A percentile compares a stretch with the other conserved stretches of the same genome.
These are phyloP conservation scores for Mastacembelus armatus DNA, from an alignment of 2,797 vertebrate species.

Conservation along the genomic window DNA sequence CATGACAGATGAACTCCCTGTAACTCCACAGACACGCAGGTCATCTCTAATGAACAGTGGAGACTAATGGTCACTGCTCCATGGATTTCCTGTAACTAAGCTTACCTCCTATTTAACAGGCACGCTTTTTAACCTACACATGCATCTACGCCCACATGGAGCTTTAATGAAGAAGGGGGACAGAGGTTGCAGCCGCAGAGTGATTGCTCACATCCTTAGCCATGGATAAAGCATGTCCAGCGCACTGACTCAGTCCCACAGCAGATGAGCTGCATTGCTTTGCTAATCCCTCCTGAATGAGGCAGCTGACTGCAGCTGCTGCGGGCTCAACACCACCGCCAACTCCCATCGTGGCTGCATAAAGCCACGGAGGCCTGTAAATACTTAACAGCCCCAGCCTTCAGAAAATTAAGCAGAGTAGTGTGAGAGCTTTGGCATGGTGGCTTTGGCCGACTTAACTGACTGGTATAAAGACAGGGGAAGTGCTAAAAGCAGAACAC, in stretches of 20 bases:
- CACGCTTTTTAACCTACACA: constrained; percentile 14
- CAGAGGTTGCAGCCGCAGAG: constrained; percentile 24
- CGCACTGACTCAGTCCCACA: constrained; percentile 43
- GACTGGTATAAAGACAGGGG: constrained; percentile 14
- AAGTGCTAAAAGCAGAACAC: not conserved
- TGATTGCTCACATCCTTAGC: constrained; percentile 36
- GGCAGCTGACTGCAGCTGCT: constrained; percentile 67
- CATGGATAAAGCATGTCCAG: constrained; percentile 47
- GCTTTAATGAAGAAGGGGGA: not conserved
- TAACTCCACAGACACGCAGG: constrained; percentile 40
- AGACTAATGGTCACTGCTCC: constrained; percentile 70
- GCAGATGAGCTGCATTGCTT: constrained; percentile 39
- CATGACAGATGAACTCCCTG: constrained; percentile 59
- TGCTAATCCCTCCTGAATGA: constrained; percentile 50
- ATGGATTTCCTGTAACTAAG: constrained; percentile 53
- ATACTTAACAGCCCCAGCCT: constrained; percentile 48
- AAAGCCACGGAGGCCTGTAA: constrained; percentile 61
- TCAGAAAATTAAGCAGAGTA: constrained; percentile 49
- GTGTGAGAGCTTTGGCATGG: constrained; percentile 44
- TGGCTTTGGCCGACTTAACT: constrained; percentile 49
- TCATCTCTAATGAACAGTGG: constrained; percentile 44
- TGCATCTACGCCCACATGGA: not conserved
- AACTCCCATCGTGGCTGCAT: constrained; percentile 37
- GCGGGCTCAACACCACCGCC: constrained; percentile 42
- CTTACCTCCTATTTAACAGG: constrained; percentile 19